phyloP scores from a whole-genome alignment of 1,140 invertebrate genomes.

The Drosophila pectinifera region DNA sequence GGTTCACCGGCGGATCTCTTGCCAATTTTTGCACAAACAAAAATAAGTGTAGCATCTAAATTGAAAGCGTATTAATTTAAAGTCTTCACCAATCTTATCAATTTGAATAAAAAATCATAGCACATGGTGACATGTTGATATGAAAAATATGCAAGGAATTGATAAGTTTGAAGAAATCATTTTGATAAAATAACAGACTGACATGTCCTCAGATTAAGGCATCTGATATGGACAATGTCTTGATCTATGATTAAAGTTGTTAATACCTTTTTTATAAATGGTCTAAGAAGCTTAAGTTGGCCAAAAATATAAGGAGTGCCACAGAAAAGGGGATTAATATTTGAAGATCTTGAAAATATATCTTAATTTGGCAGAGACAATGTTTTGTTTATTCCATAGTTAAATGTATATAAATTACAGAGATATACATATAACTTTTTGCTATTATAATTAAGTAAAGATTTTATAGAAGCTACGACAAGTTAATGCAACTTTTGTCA shows the following conservation, averaged over 20 bases:
- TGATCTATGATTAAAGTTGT: not conserved
- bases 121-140: slow-evolving; percentile 20
- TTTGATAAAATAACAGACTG: slow-evolving; percentile 1
- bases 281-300: not conserved
- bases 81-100: slow-evolving; percentile 11
- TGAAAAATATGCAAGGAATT: slow-evolving; percentile 6
- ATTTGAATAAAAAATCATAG: not conserved
- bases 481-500: too few species aligned
- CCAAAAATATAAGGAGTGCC: not conserved
- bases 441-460: too few species aligned
- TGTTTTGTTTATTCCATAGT: too few species aligned
- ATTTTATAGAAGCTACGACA: too few species aligned
- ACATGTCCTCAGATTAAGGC: slow-evolving; percentile 15
- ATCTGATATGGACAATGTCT: not conserved
- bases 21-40: slow-evolving; percentile 22
- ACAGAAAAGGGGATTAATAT: not conserved
- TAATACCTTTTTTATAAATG: slow-evolving; percentile 1
- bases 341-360: not conserved
- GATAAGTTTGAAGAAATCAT: slow-evolving; percentile 20
- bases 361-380: too few species aligned
- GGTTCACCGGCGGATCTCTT: slow-evolving; percentile 16
- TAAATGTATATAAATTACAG: too few species aligned
- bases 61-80: not conserved
- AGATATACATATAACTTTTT: too few species aligned
- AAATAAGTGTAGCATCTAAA: not conserved